A percentile compares a stretch with the other conserved stretches of the same genome.
Conservation (phyloP, 92 coral and sea anemone species). For the Epizoanthus scotinus region DNA sequence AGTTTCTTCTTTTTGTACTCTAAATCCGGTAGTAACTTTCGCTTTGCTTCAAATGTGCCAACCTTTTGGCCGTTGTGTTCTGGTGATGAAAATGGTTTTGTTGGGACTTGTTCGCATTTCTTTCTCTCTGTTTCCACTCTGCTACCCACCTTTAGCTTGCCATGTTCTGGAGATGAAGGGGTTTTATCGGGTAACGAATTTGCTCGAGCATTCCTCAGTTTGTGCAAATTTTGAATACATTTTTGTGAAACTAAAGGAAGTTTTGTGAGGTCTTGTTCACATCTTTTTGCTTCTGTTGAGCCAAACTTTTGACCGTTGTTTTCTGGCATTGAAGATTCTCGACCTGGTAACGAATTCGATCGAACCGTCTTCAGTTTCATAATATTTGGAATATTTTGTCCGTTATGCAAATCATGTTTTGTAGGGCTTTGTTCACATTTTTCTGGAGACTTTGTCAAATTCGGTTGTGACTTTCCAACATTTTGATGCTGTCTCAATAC, state of each 20-base stretch:
- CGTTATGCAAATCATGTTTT: neutral
- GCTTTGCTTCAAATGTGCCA: neutral
- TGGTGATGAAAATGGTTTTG: neutral
- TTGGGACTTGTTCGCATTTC: neutral
- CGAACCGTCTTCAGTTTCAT: neutral
- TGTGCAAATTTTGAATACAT: neutral
- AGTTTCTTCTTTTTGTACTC: neutral
- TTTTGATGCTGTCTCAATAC: conserved; percentile 14
- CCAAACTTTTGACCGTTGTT: too few species aligned
- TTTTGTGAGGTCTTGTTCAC: neutral
- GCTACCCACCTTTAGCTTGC: too few species aligned
- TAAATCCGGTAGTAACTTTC: neutral
- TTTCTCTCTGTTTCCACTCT: too few species aligned
- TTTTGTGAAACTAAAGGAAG: neutral
- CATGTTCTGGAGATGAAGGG: too few species aligned
- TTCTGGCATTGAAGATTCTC: too few species aligned
- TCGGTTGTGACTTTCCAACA: neutral
- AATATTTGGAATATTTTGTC: neutral
- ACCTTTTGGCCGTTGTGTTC: neutral
- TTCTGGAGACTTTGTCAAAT: neutral
- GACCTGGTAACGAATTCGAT: neutral
- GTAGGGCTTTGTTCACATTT: neutral
- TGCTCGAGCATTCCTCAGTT: neutral
- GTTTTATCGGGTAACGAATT: neutral
- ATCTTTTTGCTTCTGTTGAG: neutral